Percentiles rank a stretch among this genome's conserved stretches.
Evolutionary conservation across 2,797 vertebrate species (phyloP).

Genomic region (Alauda arvensis): DNA sequence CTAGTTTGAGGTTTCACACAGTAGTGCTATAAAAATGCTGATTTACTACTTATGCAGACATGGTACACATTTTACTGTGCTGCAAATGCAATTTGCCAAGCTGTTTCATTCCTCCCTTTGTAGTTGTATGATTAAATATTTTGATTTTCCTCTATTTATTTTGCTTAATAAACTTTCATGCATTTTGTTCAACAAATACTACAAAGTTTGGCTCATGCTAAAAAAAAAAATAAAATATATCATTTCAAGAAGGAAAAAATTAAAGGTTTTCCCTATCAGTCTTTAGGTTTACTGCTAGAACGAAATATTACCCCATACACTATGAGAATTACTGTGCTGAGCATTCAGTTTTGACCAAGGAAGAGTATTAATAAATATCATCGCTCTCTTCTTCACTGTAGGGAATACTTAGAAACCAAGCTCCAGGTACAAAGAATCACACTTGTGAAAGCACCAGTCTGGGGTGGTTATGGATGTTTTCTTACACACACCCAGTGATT

Average conservation of each 20-base stretch:
- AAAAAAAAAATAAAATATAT: background rate
- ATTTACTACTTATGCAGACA: constrained; percentile 4
- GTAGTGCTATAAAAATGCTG: constrained; percentile 4
- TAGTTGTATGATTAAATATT: constrained; percentile 37
- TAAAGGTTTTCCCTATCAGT: background rate
- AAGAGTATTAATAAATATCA: background rate
- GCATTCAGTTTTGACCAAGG: background rate
- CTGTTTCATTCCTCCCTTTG: background rate
- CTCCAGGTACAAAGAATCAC: background rate
- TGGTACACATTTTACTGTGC: background rate
- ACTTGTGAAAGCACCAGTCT: background rate
- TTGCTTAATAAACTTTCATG: constrained; percentile 34
- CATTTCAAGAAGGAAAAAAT: background rate
- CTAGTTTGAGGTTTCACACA: background rate
- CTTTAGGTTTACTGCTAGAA: background rate
- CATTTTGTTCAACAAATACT: constrained; percentile 9
- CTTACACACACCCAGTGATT: background rate
- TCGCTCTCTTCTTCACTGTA: background rate
- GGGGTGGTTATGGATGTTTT: background rate
- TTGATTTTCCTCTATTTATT: constrained; percentile 50
- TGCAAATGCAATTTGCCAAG: background rate
- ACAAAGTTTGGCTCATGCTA: background rate
- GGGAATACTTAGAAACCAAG: background rate
- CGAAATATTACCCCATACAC: background rate
- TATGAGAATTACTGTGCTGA: background rate